Percentiles rank a stretch among this genome's conserved stretches.
phyloP scores from a whole-genome alignment of 2,888 invertebrate species.

The Bombyx huttoni region DNA sequence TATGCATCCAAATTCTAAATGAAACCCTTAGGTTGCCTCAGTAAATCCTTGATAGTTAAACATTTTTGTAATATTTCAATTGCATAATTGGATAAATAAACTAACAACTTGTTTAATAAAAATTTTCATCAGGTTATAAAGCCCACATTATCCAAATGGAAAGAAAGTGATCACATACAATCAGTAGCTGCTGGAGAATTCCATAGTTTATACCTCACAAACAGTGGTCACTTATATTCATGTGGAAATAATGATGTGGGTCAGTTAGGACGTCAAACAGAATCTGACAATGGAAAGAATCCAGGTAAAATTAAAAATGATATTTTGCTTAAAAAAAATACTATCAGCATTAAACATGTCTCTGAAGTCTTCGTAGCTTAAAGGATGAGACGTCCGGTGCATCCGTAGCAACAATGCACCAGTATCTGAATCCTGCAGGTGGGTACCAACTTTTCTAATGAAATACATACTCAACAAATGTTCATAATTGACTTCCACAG shows the following conservation, averaged over 20 bases:
- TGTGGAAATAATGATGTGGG: conserved; percentile 95
- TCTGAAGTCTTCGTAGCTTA: too few species aligned
- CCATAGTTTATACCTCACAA: conserved; percentile 84
- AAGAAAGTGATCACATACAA: conserved; percentile 64
- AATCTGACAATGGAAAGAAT: conserved; percentile 30
- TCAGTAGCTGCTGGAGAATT: conserved; percentile 83
- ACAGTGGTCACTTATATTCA: conserved; percentile 85
- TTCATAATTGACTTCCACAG: too few species aligned
- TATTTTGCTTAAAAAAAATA: too few species aligned
- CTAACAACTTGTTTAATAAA: conserved; percentile 9
- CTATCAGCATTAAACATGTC: too few species aligned
- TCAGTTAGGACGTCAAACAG: conserved; percentile 82
- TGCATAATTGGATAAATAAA: neutral
- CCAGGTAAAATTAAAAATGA: conserved; percentile 29
- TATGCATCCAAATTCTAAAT: too few species aligned
- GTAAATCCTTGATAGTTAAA: neutral
- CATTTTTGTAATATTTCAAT: neutral
- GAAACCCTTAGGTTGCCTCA: too few species aligned
- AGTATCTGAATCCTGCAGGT: too few species aligned
- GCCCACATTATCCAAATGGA: conserved; percentile 76
- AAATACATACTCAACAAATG: too few species aligned
- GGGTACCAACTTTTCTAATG: too few species aligned
- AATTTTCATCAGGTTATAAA: conserved; percentile 66
- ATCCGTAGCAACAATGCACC: too few species aligned
- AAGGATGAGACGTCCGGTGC: too few species aligned